Conservation (phyloP, 2,797 vertebrate species). For the Cyprinodon diabolis region DNA sequence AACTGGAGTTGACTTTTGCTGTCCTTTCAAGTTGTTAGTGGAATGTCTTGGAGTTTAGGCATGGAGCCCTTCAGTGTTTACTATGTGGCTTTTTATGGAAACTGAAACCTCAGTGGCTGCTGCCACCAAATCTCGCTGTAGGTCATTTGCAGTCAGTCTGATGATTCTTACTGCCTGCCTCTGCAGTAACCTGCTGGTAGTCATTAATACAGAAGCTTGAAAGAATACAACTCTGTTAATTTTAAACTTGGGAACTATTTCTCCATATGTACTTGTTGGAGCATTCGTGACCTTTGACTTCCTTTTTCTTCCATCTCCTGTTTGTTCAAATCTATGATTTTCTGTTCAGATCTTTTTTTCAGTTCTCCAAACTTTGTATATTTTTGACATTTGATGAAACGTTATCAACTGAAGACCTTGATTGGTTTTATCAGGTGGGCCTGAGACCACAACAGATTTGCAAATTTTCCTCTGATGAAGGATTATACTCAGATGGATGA, state of each 20-base stretch:
- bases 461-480: background rate
- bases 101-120: background rate
- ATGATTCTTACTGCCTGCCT: background rate
- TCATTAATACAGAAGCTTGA: background rate
- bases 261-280: background rate
- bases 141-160: background rate
- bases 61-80: background rate
- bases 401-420: background rate
- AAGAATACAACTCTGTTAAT: background rate
- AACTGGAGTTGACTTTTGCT: background rate
- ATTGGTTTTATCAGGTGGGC: background rate
- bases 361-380: background rate
- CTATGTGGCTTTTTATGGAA: background rate
- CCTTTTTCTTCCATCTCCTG: background rate
- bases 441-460: background rate
- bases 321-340: background rate
- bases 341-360: background rate
- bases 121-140: background rate
- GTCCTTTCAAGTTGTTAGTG: background rate
- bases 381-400: background rate
- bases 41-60: background rate
- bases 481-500: background rate
- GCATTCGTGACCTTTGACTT: background rate
- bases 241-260: background rate
- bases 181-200: background rate